phyloP scores from a whole-genome alignment of 2,888 invertebrate genomes.

The Brachynemurus nebulosus region DNA sequence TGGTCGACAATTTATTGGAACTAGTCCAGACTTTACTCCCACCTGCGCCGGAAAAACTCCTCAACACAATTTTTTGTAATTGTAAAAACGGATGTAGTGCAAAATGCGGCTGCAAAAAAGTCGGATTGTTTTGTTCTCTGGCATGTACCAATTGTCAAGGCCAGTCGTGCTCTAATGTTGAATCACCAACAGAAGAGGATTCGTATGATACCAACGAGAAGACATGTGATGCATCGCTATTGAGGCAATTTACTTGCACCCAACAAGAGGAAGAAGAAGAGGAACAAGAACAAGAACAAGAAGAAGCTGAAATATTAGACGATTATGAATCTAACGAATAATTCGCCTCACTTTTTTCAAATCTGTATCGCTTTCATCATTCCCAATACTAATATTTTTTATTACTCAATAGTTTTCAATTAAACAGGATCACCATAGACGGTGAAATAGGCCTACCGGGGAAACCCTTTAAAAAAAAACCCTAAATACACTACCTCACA shows the following conservation, averaged over 20 bases:
- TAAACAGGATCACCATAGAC: too few relatives aligned
- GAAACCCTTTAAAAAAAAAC: too few relatives aligned
- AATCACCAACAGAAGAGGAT: not conserved
- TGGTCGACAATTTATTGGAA: not conserved
- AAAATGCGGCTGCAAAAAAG: constrained; percentile 5
- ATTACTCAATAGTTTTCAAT: too few relatives aligned
- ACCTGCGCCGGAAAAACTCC: constrained; percentile 7
- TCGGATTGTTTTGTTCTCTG: not conserved
- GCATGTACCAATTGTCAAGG: not conserved
- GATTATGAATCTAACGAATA: too few relatives aligned
- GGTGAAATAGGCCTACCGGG: too few relatives aligned
- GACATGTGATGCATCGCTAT: not conserved
- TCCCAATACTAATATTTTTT: too few relatives aligned
- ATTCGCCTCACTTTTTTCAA: too few relatives aligned
- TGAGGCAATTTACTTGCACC: too few relatives aligned
- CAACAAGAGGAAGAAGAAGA: not conserved
- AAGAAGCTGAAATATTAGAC: too few relatives aligned
- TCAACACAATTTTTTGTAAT: constrained; percentile 7
- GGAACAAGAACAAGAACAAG: too few relatives aligned
- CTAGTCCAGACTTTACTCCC: constrained; percentile 4
- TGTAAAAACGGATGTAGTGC: constrained; percentile 4
- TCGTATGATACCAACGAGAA: not conserved
- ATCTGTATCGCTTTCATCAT: too few relatives aligned
- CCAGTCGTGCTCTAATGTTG: not conserved
- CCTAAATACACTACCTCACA: too few relatives aligned